Base-by-base conservation (phyloP, 2,113 vertebrate species). In the Scomber scombrus region DNA sequence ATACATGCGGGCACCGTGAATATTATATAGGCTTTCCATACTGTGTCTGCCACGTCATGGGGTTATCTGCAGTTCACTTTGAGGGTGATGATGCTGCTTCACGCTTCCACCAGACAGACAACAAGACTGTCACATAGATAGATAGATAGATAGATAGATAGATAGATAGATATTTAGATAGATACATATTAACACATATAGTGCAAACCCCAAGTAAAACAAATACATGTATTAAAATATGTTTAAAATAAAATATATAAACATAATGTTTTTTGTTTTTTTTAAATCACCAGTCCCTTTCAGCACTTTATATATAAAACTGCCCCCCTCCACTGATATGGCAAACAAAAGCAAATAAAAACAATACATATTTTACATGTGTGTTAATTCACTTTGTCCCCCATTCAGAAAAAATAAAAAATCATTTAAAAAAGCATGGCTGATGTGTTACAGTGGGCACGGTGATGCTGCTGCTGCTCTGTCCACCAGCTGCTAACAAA, bases 61-160 rank as follows among this genome's bases (percentile, higher is more conserved):
- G 93, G 91, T 94, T 93, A 93, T 90, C 84, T 86, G 80, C 74
- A 93, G 94, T 93, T 94, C 94, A 94, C 81, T 80, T 84, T 81
- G 80, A 52, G 70, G 70, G 15, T 85, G 86, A 52, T 90, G 90
- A 75, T 85, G 84, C 50, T 78, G 76, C 73, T 82, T 43, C 74
- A 71, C 77, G 74, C 51, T 47, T 50, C 31, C 55, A 60, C 60
- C 31, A 86, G 21, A 78, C 10, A 80, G 11, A 57, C 18, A 65
- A 56, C 15, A 19, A 58, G 31, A 21, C 4, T 56, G 19, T 76
- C 2, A 82, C 50, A 84, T 40, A 66, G 49, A 67, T 49, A 5
- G 19, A 71, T 45, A 52, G 11, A 78, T 5, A 66, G 15, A 60
- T 23, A 60, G 26, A 75, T 45, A 66, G 16, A 83, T 31, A 81